Evolutionary conservation across 2,888 invertebrate genomes (phyloP), one percentile per base, ranked within the genome.

Genomic region (Drosophila mulleri): DNA sequence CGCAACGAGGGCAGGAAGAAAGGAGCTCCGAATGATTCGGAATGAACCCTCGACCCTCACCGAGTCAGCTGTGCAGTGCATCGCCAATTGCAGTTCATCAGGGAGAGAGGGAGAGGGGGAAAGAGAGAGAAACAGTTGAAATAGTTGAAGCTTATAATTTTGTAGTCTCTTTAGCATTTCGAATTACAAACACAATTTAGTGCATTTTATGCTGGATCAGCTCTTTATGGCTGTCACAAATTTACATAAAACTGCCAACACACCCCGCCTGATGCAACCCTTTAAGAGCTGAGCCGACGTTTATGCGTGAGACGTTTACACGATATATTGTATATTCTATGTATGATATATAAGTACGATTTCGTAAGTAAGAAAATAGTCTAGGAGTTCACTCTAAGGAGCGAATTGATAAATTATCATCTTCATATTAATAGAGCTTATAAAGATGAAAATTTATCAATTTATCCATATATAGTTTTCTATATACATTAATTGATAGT

Each of bases 61-160:
- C 75, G 73, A 82, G 82, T 87, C 83, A 83, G 69, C 80, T 70
- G 72, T 58, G 54, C 57, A 64, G 56, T 71, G 70, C 75, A 75
- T 32, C 47, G 11, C 26, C 16, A 66, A 65, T 64, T 79, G 77
- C 80, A 80, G 58, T 58, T 35, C 18, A 35, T 29, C 14, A 39
- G 41, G 35, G 18, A n/a, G 41, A 18, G 16, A 44, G 14, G 8
- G 26, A 8, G n/a, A 48, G 26, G 16, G 8, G 16, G 26, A 45
- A 1, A 37, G n/a, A 52, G n/a, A n/a, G 41, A 42, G 16, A 47
- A 29, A 59, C 47, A 66, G 32, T 58, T 44, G 53, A 61, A 69
- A 56, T 69, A 75, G 44, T 63, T 61, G n/a, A 42, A 74, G 63
- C 65, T 75, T 58, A 70, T 26, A 58, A 48, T 54, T 52, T 54